Evolutionary conservation across 2,888 invertebrate species (phyloP).

Genomic region (Sceliomorpha sp.): DNA sequence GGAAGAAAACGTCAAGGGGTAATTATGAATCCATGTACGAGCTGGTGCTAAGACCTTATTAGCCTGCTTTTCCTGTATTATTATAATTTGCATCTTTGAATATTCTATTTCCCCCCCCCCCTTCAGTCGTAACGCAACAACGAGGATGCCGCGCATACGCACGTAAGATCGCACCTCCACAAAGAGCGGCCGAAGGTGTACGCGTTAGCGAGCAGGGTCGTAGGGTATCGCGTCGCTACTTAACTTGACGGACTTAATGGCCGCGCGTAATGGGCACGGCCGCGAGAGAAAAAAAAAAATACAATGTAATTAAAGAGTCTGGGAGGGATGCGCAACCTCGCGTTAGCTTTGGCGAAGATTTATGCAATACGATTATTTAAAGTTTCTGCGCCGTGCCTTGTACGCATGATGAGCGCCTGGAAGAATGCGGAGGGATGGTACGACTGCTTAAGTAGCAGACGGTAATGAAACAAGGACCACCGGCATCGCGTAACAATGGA

Average conservation of each 20-base stretch:
- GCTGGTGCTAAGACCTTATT: not conserved
- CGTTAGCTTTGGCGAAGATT: conserved; percentile 61
- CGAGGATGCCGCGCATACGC: conserved; percentile 22
- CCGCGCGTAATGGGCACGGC: conserved; percentile 66
- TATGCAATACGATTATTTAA: conserved; percentile 66
- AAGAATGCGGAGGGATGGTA: too few species aligned
- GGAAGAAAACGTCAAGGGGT: too few species aligned
- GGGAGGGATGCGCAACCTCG: conserved; percentile 58
- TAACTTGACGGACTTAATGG: conserved; percentile 74
- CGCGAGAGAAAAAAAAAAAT: conserved; percentile 61
- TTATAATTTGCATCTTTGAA: conserved; percentile 18
- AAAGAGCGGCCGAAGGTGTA: not conserved
- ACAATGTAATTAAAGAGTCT: conserved; percentile 69
- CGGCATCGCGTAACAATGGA: too few species aligned
- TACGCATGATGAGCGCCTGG: conserved; percentile 4
- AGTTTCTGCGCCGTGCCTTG: conserved; percentile 8
- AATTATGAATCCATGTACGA: conserved; percentile 25
- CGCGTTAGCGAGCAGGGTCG: conserved; percentile 38
- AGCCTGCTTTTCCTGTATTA: conserved; percentile 21
- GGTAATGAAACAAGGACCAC: too few species aligned
- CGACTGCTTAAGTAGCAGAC: too few species aligned
- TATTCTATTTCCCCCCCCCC: conserved; percentile 16
- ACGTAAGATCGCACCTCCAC: conserved; percentile 45
- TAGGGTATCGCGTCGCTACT: conserved; percentile 70
- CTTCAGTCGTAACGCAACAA: conserved; percentile 1